Evolutionary conservation across 2,888 invertebrate species (phyloP), one percentile per base, ranked within the genome.

Genomic region (Euphydryas editha): DNA sequence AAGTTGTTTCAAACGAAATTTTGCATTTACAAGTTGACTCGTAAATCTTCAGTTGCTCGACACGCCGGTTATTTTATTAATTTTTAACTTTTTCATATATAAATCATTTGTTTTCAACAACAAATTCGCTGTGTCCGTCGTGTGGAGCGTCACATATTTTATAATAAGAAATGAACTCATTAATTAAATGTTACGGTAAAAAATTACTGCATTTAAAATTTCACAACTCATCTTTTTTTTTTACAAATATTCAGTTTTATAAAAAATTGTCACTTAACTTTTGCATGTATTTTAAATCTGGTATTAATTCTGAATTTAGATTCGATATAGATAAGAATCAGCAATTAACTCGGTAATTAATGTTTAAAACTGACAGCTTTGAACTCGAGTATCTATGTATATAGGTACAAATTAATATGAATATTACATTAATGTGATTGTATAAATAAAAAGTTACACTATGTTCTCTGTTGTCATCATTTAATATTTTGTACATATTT

Each of bases 41-140:
- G 66, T 69, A 69, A 69, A 69, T 69, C 69, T 66, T 69, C 59
- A 55, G 37, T 61, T 57, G 68, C 47, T 65, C 58, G 62, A 65
- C 59, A 30, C n/a, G 24, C n/a, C 24, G 51, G 63, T 63, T 66
- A 66, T 62, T 69, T 66, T 66, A 69, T 69, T 66, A 69, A 69
- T 68, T 68, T 68, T 69, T 62, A 46, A 62, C 46, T 57, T 62
- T 49, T 51, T 20, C 64, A 30, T 18, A 6, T 44, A 59, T 64
- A 64, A 64, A 59, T 64, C 59, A 64, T 30, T 57, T 30, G 49
- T 49, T 63, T 20, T 36, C 54, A 54, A 54, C 54, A 36, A 17
- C 54, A 36, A n/a, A 36, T 1, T 51, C 30, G 17, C 36, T 10
- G 10, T 30, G 36, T 54, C 24, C 30, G 17, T 17, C 2, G 24